phyloP scores from a whole-genome alignment of 2,113 vertebrate species.

The Vidua chalybeata region DNA sequence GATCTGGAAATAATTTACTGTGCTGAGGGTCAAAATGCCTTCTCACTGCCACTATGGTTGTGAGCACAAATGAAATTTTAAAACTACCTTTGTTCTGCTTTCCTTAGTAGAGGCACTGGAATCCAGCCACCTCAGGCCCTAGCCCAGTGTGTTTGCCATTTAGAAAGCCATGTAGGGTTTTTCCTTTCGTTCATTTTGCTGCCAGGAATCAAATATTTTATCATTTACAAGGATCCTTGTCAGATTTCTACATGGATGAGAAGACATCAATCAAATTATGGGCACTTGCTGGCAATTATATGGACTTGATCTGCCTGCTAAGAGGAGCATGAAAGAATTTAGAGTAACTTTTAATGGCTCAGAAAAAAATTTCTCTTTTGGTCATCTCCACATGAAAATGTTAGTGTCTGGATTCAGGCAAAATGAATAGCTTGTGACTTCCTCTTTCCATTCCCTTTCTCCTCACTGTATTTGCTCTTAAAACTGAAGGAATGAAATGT shows the following conservation, averaged over 20 bases:
- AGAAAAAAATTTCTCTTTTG: not conserved
- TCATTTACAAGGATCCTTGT: slow-evolving; percentile 7
- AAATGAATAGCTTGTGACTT: not conserved
- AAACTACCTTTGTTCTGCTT: slow-evolving; percentile 17
- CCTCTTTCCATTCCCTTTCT: slow-evolving; percentile 5
- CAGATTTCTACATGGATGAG: slow-evolving; percentile 21
- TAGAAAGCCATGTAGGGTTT: not conserved
- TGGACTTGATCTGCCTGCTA: slow-evolving; percentile 3
- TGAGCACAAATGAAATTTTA: not conserved
- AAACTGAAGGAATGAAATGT: not conserved
- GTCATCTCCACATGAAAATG: not conserved
- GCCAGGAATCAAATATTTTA: slow-evolving; percentile 8
- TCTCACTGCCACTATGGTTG: not conserved
- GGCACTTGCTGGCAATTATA: slow-evolving; percentile 15
- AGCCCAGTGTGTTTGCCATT: not conserved
- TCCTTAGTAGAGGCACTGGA: not conserved
- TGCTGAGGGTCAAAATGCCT: not conserved
- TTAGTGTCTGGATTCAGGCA: not conserved
- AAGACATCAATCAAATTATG: slow-evolving; percentile 35
- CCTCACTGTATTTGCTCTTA: not conserved
- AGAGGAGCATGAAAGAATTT: slow-evolving; percentile 21
- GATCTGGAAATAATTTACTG: slow-evolving; percentile 27
- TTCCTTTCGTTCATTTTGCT: not conserved
- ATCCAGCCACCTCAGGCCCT: not conserved
- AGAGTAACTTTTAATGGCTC: slow-evolving; percentile 31